phyloP scores from a whole-genome alignment of 1,140 invertebrate genomes.

The Drosophila pseudoobscura region DNA sequence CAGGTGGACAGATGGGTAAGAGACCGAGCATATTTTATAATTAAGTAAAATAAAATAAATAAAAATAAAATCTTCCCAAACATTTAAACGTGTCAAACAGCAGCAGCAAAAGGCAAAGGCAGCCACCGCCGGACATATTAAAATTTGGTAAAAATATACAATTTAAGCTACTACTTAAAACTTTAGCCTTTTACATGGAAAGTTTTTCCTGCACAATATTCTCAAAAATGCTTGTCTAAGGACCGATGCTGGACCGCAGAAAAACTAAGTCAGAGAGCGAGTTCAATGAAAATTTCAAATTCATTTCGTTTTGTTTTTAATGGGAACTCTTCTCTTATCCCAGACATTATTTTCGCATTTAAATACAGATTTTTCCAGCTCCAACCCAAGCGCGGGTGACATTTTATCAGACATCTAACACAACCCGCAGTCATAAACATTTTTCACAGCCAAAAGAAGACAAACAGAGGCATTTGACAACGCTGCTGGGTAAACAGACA shows the following conservation, averaged over 20 bases:
- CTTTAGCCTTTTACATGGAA: constrained; percentile 42
- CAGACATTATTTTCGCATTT: constrained; percentile 27
- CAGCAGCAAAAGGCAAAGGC: constrained; percentile 14
- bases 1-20: not conserved
- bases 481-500: constrained; percentile 48
- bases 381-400: not conserved
- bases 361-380: constrained; percentile 21
- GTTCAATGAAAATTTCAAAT: constrained; percentile 26
- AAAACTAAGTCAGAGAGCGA: constrained; percentile 1
- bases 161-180: constrained; percentile 58
- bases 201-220: constrained; percentile 37
- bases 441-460: constrained; percentile 21
- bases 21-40: constrained; percentile 46
- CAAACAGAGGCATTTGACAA: constrained; percentile 27
- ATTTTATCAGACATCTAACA: constrained; percentile 21
- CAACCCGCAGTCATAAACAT: constrained; percentile 14
- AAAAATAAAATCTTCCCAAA: constrained; percentile 13
- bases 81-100: constrained; percentile 41
- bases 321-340: constrained; percentile 7
- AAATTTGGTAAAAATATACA: constrained; percentile 42
- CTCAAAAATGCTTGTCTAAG: constrained; percentile 35
- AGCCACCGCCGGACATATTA: not conserved
- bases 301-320: constrained; percentile 35
- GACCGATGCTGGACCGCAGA: not conserved
- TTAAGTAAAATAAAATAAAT: constrained; percentile 32